Percentiles rank a stretch among this genome's conserved stretches.
Conservation (phyloP, 2,113 vertebrate genomes). For the Leptobrachium ailaonicum region DNA sequence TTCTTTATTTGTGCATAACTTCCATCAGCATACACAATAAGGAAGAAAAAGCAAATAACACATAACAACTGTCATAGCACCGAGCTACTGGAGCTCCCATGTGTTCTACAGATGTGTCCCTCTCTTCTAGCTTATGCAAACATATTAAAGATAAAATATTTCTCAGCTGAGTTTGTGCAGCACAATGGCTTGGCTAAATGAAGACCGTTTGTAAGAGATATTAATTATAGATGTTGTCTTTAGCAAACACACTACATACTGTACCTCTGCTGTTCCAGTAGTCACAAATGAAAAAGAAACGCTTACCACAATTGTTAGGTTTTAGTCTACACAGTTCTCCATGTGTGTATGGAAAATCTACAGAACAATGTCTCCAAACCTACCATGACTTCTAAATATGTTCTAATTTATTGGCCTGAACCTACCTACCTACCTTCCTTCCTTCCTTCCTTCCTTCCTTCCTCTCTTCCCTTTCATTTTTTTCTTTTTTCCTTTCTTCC, state of each 20-base stretch:
- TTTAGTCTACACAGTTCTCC: no score
- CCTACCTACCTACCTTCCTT: no score
- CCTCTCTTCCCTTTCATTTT: no score
- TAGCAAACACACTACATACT: neutral
- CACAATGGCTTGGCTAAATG: neutral
- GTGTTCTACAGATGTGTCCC: slow-evolving; percentile 32
- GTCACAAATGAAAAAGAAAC: no score
- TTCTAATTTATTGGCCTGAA: no score
- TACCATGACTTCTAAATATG: no score
- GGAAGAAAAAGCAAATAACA: neutral
- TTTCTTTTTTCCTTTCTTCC: no score
- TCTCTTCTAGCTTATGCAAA: slow-evolving; percentile 7
- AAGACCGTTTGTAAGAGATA: neutral
- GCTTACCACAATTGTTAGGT: no score
- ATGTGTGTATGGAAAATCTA: no score
- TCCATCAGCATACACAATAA: neutral
- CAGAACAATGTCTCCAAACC: no score
- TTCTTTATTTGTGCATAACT: neutral
- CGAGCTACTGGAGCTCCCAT: slow-evolving; percentile 19
- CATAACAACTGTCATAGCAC: slow-evolving; percentile 11
- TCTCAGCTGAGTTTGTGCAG: neutral
- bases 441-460: no score
- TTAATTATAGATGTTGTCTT: neutral
- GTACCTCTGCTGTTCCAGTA: neutral
- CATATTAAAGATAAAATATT: slow-evolving; percentile 29